phyloP scores from a whole-genome alignment of 23 tunicate genomes.

The Phallusia fumigata region DNA sequence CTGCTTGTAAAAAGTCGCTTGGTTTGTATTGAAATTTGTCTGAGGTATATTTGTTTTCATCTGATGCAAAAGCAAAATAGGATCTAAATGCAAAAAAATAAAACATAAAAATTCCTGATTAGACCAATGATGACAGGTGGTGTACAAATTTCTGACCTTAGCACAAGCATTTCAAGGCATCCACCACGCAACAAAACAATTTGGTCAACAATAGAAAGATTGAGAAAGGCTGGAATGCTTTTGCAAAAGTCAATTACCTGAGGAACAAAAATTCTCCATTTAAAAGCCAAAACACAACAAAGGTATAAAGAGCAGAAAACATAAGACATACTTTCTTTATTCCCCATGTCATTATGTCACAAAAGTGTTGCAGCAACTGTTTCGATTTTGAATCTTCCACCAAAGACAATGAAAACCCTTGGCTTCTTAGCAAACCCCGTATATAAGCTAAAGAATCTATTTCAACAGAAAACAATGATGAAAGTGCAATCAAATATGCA shows the following conservation, averaged over 20 bases:
- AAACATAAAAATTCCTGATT: not conserved
- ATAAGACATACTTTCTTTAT: slow-evolving; percentile 46
- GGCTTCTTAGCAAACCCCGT: slow-evolving; percentile 52
- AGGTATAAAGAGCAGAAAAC: no score
- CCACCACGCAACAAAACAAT: slow-evolving; percentile 85
- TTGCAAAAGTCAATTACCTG: slow-evolving; percentile 93
- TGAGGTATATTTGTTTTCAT: slow-evolving; percentile 83
- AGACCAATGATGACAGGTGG: not conserved
- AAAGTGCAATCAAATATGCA: no score
- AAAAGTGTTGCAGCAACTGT: slow-evolving; percentile 75
- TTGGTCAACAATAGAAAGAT: slow-evolving; percentile 71
- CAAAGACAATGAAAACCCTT: slow-evolving; percentile 33
- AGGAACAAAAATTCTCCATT: no score
- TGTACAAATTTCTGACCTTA: slow-evolving; percentile 23
- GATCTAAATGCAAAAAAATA: slow-evolving; percentile 31
- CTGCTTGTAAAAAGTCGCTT: slow-evolving; percentile 84
- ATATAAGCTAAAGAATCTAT: slow-evolving; percentile 41
- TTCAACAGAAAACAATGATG: no score
- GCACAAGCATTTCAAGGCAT: slow-evolving; percentile 88
- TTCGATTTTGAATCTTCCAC: slow-evolving; percentile 47
- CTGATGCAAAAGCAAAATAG: slow-evolving; percentile 84
- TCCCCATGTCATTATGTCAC: slow-evolving; percentile 98
- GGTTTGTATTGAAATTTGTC: slow-evolving; percentile 91
- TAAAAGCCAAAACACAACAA: no score
- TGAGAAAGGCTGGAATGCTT: slow-evolving; percentile 76